These are phyloP conservation scores for Neria commutata DNA, from an alignment of 2,888 invertebrate genomes.

Conservation along the genomic window DNA sequence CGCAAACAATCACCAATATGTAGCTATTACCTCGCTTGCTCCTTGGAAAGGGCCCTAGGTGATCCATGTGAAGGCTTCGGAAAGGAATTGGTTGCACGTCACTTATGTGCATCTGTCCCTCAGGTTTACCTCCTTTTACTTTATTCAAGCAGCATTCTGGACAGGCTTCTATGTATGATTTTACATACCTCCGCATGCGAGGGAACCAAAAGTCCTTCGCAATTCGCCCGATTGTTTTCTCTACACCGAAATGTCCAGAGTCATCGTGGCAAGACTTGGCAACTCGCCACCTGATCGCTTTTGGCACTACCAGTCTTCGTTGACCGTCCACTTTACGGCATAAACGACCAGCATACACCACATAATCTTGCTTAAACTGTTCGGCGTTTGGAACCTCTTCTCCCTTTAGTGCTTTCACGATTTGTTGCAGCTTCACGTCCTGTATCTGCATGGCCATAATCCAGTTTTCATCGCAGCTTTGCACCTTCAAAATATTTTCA, in stretches of 20 bases:
- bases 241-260: conserved; percentile 29
- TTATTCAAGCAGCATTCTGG: conserved; percentile 31
- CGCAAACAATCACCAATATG: background rate
- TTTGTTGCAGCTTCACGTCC: background rate
- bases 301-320: conserved; percentile 20
- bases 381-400: background rate
- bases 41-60: conserved; percentile 33
- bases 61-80: conserved; percentile 29
- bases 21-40: conserved; percentile 14
- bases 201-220: conserved; percentile 34
- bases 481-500: conserved; percentile 18
- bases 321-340: conserved; percentile 2
- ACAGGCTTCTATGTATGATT: conserved; percentile 29
- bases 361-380: conserved; percentile 6
- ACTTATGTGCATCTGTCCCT: conserved; percentile 20
- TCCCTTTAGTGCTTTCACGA: conserved; percentile 3
- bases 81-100: conserved; percentile 28
- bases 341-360: conserved; percentile 4
- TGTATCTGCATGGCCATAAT: conserved; percentile 15
- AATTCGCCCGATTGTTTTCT: conserved; percentile 31
- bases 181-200: conserved; percentile 27
- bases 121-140: conserved; percentile 19
- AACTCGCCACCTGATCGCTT: conserved; percentile 25
- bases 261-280: conserved; percentile 32
- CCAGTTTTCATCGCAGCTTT: conserved; percentile 3